phyloP scores from a whole-genome alignment of 2,888 invertebrate species.

The Drosophila longiperda region DNA sequence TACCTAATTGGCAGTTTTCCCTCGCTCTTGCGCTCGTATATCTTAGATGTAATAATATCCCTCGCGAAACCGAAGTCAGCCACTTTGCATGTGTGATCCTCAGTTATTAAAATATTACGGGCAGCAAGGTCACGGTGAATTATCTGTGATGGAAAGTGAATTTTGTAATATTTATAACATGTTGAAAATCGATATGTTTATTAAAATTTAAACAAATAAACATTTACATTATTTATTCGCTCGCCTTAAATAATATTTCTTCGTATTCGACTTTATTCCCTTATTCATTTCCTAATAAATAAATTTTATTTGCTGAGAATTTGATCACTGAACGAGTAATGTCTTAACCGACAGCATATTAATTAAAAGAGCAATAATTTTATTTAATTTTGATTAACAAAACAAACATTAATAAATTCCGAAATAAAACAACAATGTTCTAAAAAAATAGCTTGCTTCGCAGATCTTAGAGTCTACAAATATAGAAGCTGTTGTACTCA shows the following conservation, averaged over 20 bases:
- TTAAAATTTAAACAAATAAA: not conserved
- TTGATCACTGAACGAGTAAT: not conserved
- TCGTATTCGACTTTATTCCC: not conserved
- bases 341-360: not conserved
- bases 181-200: not conserved
- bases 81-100: conserved; percentile 95
- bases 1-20: conserved; percentile 91
- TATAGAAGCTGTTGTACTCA: conserved; percentile 85
- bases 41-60: conserved; percentile 94
- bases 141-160: conserved; percentile 86
- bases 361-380: not conserved
- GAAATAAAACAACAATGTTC: not conserved
- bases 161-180: not conserved
- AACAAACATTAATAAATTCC: no score
- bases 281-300: not conserved
- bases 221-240: not conserved
- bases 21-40: conserved; percentile 95
- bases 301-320: not conserved
- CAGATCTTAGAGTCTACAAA: not conserved
- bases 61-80: conserved; percentile 97
- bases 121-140: conserved; percentile 96
- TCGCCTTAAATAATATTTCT: not conserved
- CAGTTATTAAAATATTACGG: conserved; percentile 93
- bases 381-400: no score
- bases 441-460: not conserved